Evolutionary conservation across 2,888 invertebrate species (phyloP), one percentile per base, ranked within the genome.

Genomic region (Lepidonotus clava): DNA sequence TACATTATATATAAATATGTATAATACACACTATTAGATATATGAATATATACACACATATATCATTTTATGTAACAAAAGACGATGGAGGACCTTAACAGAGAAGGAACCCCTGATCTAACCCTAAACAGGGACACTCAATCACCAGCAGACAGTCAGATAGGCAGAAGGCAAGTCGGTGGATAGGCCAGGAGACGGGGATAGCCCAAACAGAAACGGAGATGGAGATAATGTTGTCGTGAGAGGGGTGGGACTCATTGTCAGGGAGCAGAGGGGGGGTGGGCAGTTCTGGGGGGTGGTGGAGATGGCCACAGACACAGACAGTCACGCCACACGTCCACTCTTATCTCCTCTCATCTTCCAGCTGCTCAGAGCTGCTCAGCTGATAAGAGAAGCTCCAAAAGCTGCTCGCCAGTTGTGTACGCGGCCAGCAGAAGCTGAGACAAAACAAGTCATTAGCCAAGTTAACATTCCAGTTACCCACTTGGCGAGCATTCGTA

Each of bases 361-460:
- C 71, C 71, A 38, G 71, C 71, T 71, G 71, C 61, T 61, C 61
- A 32, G 36, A 71, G 38, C 71, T 36, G 38, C 71, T 71, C 71
- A 18, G 1, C 36, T 18, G 71, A 71, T 71, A 71, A 71, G 71
- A 34, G 71, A 14, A 18, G 14, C 71, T 71, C 71, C 38, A 71
- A 71, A 38, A 34, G 71, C 36, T 34, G 14, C 71, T 71, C 71
- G 36, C 36, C 36, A 71, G 71, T 34, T 8, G 46, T 36, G 71
- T 34, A 38, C 71, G 4, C 38, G 14, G 34, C 71, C 34, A n/a
- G n/a, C n/a, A n/a, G n/a, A n/a, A n/a, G n/a, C 71, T 71, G 36
- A 71, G 71, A 71, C 71, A 71, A 71, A 71, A 38, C 71, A 71
- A 71, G 36, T 71, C 71, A 71, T 71, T 71, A 71, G 71, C 71